Percentiles rank a stretch among this genome's conserved stretches.
Conservation (phyloP, 92 coral and sea anemone genomes). For the Epizoanthus rinbou region DNA sequence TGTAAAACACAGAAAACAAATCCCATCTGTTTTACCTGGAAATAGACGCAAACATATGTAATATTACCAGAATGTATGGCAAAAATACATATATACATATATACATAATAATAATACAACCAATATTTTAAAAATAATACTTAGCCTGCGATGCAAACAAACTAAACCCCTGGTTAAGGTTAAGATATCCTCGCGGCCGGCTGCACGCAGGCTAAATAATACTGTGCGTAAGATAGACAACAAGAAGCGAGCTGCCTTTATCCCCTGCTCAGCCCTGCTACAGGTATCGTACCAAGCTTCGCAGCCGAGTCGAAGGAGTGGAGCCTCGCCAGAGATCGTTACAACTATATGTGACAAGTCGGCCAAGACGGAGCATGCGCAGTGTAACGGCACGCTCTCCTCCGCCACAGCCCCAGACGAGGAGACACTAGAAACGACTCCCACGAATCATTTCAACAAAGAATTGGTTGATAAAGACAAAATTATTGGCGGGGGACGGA, state of each 20-base stretch:
- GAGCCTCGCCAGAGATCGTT: slow-evolving; percentile 52
- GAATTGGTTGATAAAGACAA: slow-evolving; percentile 17
- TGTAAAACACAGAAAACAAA: too few relatives aligned
- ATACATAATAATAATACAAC: too few relatives aligned
- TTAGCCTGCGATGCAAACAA: too few relatives aligned
- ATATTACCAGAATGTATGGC: too few relatives aligned
- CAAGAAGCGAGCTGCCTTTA: not conserved
- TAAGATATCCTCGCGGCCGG: too few relatives aligned
- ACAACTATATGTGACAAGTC: slow-evolving; percentile 49
- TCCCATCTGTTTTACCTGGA: too few relatives aligned
- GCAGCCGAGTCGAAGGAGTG: slow-evolving; percentile 52
- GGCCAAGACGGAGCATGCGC: slow-evolving; percentile 29
- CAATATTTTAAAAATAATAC: too few relatives aligned
- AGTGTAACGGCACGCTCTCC: slow-evolving; percentile 34
- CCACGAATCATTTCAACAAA: not conserved
- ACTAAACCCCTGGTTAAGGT: too few relatives aligned
- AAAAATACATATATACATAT: too few relatives aligned
- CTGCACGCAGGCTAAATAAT: too few relatives aligned
- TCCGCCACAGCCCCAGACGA: slow-evolving; percentile 3
- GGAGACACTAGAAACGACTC: not conserved
- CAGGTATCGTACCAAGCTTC: slow-evolving; percentile 41
- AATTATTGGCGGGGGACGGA: slow-evolving; percentile 33
- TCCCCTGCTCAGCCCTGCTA: slow-evolving; percentile 24
- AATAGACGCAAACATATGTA: too few relatives aligned
- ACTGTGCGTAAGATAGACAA: too few relatives aligned